Evolutionary conservation across 1,140 invertebrate genomes (phyloP), one percentile per base, ranked within the genome.

Genomic region (Zaprionus africanus): DNA sequence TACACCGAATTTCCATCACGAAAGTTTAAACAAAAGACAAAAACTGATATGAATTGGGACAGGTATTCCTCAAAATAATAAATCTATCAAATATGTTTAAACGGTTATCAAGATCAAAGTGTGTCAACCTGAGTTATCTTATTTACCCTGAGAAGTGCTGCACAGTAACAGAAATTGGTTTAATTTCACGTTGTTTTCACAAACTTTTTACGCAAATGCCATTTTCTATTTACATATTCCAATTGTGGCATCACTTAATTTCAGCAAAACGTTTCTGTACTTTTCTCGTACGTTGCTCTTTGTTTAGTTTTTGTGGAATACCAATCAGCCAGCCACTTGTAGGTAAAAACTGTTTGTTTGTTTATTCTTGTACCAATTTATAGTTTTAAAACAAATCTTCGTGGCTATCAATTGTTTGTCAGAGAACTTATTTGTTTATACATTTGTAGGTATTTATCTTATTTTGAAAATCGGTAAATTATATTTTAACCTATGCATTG

Each of bases 131-230:
- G n/a, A 46, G 41, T 7, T 24, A 22, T 51, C 17, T 22, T 51
- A 13, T 24, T 24, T 51, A 1, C 5, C 5, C 7, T 46, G 24
- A 13, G 0, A 19, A 24, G 7, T 43, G 41, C 3, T 51, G 19
- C 19, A 24, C 46, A 51, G 46, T 24, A 51, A 24, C 11, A 24
- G 1, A 24, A 51, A 51, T 51, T 24, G 5, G 3, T 17, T 46
- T 46, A 17, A 46, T 17, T 17, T 7, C 7, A 46, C 2, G 0
- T 51, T 51, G 17, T 24, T 11, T 51, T 13, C n/a, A 46, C 41
- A 46, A n/a, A 43, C 41, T 43, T 43, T 43, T 43, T 43, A 17
- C 41, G 41, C 41, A 43, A 43, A 43, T 43, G n/a, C n/a, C n/a
- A 17, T 17, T 46, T 17, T 46, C 7, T 46, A 46, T 46, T 46